phyloP scores from a whole-genome alignment of 1,140 invertebrate genomes.

The Sipha flava region DNA sequence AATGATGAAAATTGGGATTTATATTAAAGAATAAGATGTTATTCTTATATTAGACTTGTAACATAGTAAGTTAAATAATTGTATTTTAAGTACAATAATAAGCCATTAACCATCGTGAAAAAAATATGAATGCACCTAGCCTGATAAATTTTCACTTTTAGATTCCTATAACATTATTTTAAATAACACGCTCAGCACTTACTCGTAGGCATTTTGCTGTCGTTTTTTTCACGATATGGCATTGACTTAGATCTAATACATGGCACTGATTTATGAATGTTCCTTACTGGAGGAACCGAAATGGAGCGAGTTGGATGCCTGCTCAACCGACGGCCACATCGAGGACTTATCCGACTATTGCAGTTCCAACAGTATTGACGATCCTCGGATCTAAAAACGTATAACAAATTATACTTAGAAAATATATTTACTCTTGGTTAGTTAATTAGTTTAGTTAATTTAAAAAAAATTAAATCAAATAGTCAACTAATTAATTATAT shows the following conservation, averaged over 20 bases:
- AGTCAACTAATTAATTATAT: no score
- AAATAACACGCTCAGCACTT: background rate
- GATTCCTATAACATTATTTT: background rate
- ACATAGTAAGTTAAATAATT: no score
- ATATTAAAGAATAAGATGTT: no score
- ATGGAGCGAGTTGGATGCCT: constrained; percentile 21
- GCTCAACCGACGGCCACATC: constrained; percentile 13
- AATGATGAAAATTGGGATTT: no score
- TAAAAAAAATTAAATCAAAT: no score
- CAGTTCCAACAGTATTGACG: constrained; percentile 26
- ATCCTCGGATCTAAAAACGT: background rate
- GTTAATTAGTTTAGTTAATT: no score
- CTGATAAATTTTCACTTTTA: no score
- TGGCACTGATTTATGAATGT: constrained; percentile 11
- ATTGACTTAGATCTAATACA: constrained; percentile 22
- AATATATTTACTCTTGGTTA: no score
- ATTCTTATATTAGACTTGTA: no score
- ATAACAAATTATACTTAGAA: background rate
- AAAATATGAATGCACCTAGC: no score
- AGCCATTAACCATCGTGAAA: no score
- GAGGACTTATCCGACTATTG: constrained; percentile 12
- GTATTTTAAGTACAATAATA: no score
- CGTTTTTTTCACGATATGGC: background rate
- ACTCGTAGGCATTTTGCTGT: constrained; percentile 15
- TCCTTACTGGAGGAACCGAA: background rate